phyloP scores from a whole-genome alignment of 2,113 vertebrate species.

The Mustela nigripes region DNA sequence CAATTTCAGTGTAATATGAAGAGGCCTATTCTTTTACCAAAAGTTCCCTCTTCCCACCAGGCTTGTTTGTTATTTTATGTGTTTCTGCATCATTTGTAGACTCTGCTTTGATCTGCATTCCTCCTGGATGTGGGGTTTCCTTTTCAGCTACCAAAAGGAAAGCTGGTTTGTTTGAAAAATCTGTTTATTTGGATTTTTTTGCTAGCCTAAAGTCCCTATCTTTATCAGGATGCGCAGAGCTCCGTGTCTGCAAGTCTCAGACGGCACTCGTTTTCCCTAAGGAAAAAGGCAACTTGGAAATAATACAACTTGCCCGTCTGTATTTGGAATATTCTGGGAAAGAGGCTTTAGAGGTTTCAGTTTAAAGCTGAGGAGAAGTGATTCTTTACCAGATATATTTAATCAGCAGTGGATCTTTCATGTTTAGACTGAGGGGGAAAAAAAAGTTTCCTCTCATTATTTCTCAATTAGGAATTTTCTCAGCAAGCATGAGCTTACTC shows the following conservation, averaged over 20 bases:
- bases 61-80: constrained; percentile 92
- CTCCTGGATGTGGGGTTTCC: constrained; percentile 90
- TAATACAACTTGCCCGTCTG: constrained; percentile 61
- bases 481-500: background rate
- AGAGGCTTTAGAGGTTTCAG: constrained; percentile 51
- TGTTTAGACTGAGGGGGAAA: constrained; percentile 13
- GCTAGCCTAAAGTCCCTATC: constrained; percentile 87
- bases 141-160: constrained; percentile 90
- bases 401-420: constrained; percentile 56
- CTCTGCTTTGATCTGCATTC: constrained; percentile 92
- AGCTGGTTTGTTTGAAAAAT: constrained; percentile 89
- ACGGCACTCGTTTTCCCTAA: constrained; percentile 80
- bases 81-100: constrained; percentile 92
- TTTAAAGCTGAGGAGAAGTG: constrained; percentile 70
- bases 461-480: constrained; percentile 63
- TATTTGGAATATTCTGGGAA: constrained; percentile 70
- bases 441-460: constrained; percentile 58
- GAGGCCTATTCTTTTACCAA: constrained; percentile 90
- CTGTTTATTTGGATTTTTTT: constrained; percentile 89
- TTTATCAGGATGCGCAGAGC: constrained; percentile 84
- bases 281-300: constrained; percentile 83
- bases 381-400: constrained; percentile 69
- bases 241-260: constrained; percentile 79
- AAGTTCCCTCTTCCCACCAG: constrained; percentile 89
- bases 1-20: constrained; percentile 89